Evolutionary conservation across 2,113 vertebrate genomes (phyloP), one percentile per base, ranked within the genome.

Genomic region (Nothobranchius kuhntae): DNA sequence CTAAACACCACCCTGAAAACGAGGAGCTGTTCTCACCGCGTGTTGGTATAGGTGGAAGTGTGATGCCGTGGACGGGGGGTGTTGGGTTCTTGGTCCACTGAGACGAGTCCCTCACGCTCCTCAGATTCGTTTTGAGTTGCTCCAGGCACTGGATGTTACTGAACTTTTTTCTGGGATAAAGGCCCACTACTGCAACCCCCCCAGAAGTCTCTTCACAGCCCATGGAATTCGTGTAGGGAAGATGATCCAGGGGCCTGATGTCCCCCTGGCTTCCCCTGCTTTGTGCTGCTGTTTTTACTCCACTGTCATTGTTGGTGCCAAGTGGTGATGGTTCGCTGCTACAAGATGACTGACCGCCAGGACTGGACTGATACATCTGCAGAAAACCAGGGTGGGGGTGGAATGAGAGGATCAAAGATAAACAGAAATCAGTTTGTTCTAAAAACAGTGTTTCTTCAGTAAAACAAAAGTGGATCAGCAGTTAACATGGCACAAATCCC

Each of bases 311-410:
- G 96, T 95, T 93, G 96, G 92, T 68, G 90, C 90, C 90, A 95
- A 94, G 91, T 91, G 96, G 95, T 92, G 96, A 96, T 89, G 95
- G 95, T 87, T 96, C 91, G 93, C 93, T 96, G 96, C 95, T 96
- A 93, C 96, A 95, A 95, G 96, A 95, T 95, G 97, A 95, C 92
- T 96, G 95, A 96, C 96, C 93, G 93, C 95, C 95, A 96, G 96
- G 95, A 94, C 95, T 95, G 96, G 96, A 95, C 95, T 98, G 96
- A 98, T 95, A 94, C 95, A 97, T 93, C 96, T 98, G 1, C 0
- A 38, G 46, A 17, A 21, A 30, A 30, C 30, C 30, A 30, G 30
- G 30, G 30, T 30, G 30, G 30, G 30, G 30, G 30, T 4, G 30
- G 30, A 30, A 30, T 3, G 30, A 30, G 30, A 30, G 30, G 30